Base-by-base conservation (phyloP, 2,888 invertebrate species). In the Dusona sp. region DNA sequence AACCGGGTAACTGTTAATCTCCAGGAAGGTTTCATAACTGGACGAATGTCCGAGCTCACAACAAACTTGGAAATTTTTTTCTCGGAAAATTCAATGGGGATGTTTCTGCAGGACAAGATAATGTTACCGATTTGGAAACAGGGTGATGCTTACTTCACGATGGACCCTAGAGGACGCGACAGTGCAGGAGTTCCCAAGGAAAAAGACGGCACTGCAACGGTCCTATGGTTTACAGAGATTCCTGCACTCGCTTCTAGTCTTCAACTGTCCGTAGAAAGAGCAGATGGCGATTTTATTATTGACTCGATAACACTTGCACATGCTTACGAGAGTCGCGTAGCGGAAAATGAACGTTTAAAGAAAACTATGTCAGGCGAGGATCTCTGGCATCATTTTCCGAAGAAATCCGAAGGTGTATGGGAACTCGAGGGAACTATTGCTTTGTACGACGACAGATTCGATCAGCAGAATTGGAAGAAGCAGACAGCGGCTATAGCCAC, bases 11-110 rank as follows among this genome's bases (percentile, higher is more conserved):
- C 92, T 42, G 91, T 94, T 6, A 92, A 91, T n/a, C 78, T 96
- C 36, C 94, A 95, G n/a, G 92, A 94, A 11, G 94, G 94, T 16
- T 93, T 94, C 2, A 94, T 91, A 85, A 89, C 92, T 0, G 96
- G 96, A 0, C 94, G 94, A 65, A 90, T 96, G 88, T 64, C 82
- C 0, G 91, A 93, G 0, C 51, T 90, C 88, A 93, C 94, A 64
- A 91, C 91, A 79, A 95, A 95, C 0, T 88, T 96, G 33, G 95
- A 95, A 89, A 94, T 94, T 0, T 96, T 96, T 92, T 96, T 96
- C 91, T 94, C 95, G 65, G 91, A 93, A 0, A 95, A 96, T 90
- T 94, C 94, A 0, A 95, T 96, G 92, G 95, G 95, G 1, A 95
- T 96, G 1, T 92, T 96, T 11, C 92, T 95, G 25, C 94, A 94